A percentile compares a stretch with the other conserved stretches of the same genome.
Conservation (phyloP, 1,140 invertebrate species). For the Drosophila takahashii region DNA sequence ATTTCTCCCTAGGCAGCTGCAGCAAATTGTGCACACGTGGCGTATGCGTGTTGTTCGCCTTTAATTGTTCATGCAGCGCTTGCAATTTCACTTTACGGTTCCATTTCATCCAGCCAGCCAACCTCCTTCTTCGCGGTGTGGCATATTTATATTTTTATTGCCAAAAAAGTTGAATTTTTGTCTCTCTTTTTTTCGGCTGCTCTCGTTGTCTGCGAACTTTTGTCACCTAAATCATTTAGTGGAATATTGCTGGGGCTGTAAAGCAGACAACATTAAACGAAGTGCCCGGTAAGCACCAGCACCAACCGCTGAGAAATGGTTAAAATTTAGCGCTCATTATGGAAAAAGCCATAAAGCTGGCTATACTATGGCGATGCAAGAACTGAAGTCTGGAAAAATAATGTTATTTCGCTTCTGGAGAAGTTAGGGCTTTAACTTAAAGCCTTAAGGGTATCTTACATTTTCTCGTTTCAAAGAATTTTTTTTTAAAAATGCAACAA, state of each 20-base stretch:
- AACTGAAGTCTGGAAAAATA: constrained; percentile 23
- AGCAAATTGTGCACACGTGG: constrained; percentile 50
- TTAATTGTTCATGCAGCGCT: constrained; percentile 45
- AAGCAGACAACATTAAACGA: constrained; percentile 35
- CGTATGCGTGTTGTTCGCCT: constrained; percentile 53
- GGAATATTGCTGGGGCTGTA: constrained; percentile 40
- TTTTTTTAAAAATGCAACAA: too few species aligned
- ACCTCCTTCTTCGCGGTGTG: neutral
- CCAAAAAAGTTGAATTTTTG: constrained; percentile 29
- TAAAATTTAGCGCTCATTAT: constrained; percentile 22
- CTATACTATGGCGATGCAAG: constrained; percentile 3
- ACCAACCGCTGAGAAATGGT: constrained; percentile 31
- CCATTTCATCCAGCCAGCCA: neutral
- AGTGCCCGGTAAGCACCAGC: constrained; percentile 39
- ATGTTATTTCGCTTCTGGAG: neutral
- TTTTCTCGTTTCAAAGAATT: too few species aligned
- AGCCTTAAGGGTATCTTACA: too few species aligned
- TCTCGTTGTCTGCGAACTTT: constrained; percentile 67
- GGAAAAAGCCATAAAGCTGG: constrained; percentile 22
- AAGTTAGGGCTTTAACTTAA: neutral
- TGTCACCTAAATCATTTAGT: constrained; percentile 78
- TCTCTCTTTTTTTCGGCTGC: constrained; percentile 1
- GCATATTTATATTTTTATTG: constrained; percentile 59
- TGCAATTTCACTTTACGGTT: constrained; percentile 40
- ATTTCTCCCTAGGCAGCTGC: constrained; percentile 29